Conservation (phyloP, 2,888 invertebrate species). For the Protonemura montana region DNA sequence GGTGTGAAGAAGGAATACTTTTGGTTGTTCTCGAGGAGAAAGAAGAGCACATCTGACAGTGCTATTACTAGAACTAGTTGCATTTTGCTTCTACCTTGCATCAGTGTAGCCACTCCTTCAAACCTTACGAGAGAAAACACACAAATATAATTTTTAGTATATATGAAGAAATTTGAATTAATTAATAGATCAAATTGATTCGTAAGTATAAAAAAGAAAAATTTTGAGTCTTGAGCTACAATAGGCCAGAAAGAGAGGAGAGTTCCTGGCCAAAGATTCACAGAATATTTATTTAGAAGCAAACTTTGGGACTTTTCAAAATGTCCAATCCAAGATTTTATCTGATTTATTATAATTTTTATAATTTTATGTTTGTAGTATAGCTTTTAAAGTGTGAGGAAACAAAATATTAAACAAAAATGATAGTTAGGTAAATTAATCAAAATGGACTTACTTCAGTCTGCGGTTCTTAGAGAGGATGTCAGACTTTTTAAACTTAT, state of each 20-base stretch:
- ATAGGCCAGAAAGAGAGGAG: too few relatives aligned
- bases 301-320: too few relatives aligned
- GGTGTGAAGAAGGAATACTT: constrained; percentile 80
- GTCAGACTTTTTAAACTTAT: constrained; percentile 93
- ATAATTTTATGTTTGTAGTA: too few relatives aligned
- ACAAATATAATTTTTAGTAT: background rate
- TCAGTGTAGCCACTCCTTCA: constrained; percentile 87
- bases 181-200: background rate
- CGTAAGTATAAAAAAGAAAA: background rate
- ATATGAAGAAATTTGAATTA: background rate
- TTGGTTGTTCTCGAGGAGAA: constrained; percentile 89
- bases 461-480: constrained; percentile 83
- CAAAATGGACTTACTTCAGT: constrained; percentile 74
- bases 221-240: too few relatives aligned
- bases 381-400: too few relatives aligned
- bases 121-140: constrained; percentile 63
- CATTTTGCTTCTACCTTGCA: constrained; percentile 91
- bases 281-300: too few relatives aligned
- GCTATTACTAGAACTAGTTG: constrained; percentile 88
- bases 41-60: constrained; percentile 89
- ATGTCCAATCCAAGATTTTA: too few relatives aligned
- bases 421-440: too few relatives aligned
- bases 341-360: too few relatives aligned
- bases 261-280: too few relatives aligned
- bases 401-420: too few relatives aligned